These are phyloP conservation scores for Enteromius radiatus DNA, from an alignment of 2,797 vertebrate genomes.

Conservation along the genomic window DNA sequence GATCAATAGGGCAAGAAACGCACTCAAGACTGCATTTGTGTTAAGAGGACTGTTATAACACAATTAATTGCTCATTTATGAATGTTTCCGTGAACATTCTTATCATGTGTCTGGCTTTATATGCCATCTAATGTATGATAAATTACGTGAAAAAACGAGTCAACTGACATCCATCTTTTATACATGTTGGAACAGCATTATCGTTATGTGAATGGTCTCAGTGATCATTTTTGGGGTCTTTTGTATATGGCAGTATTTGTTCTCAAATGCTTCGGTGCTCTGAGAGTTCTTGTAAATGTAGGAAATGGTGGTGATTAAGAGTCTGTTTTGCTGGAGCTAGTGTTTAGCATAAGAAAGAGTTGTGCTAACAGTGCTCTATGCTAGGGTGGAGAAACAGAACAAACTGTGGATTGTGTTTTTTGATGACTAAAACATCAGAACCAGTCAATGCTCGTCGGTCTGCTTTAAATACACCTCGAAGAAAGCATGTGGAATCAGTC, in stretches of 20 bases:
- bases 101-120: not conserved
- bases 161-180: not conserved
- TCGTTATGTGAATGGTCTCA: not conserved
- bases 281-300: slow-evolving; percentile 3
- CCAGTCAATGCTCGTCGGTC: not conserved
- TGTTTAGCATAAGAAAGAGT: slow-evolving; percentile 41
- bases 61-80: not conserved
- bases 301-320: slow-evolving; percentile 48
- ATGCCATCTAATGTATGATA: too few species aligned
- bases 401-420: slow-evolving; percentile 34
- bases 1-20: not conserved
- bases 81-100: not conserved
- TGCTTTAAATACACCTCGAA: not conserved
- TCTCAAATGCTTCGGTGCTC: slow-evolving; percentile 17
- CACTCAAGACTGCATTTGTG: not conserved
- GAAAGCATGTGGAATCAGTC: not conserved
- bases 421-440: slow-evolving; percentile 10
- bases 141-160: not conserved
- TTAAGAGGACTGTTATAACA: not conserved
- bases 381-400: slow-evolving; percentile 5
- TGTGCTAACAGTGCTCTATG: slow-evolving; percentile 45
- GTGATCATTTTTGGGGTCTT: not conserved
- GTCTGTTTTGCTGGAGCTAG: not conserved
- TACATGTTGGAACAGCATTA: not conserved
- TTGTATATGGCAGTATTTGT: not conserved